Base-by-base conservation (phyloP, 1,140 invertebrate genomes). In the Trissolcus basalis region DNA sequence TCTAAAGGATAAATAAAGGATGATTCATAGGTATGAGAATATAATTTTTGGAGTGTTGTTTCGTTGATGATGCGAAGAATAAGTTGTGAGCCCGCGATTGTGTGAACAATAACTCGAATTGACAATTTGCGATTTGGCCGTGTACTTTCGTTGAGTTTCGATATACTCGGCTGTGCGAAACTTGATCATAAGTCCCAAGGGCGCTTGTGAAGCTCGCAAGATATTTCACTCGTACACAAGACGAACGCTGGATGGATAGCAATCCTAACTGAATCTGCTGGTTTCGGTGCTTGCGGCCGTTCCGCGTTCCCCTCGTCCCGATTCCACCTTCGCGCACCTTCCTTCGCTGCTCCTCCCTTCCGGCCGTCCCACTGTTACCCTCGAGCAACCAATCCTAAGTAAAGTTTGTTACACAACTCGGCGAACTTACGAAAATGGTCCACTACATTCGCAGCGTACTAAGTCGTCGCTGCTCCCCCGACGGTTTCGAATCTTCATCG, bases 341-440 rank as follows among this genome's bases (percentile, higher is more conserved):
- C 53, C 16, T 6, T 44, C 69, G 44, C 65, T 67, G 72, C 77
- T 77, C 77, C 77, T 73, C 77, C 77, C 67, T 84, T 80, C 77
- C 78, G 77, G 39, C 76, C 58, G 78, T 76, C 82, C 80, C 83
- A 84, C 82, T 82, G 81, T 79, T 83, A 83, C 85, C 84, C 82
- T 83, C 82, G 79, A 82, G 85, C 85, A 85, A 86, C 85, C 86
- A 86, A 87, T 87, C 85, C 84, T 76, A 82, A 86, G 84, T 83
- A 86, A 87, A 87, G 86, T 87, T 87, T 87, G 85, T 87, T 86
- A 87, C 83, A 87, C 86, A 87, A 87, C 85, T 87, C 82, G 82
- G 80, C 70, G 84, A 87, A 87, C 84, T 85, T 86, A 82, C 74
- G 80, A 82, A 86, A 87, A 86, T 85, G 85, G 85, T 82, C 85